Conservation (phyloP, 2,113 vertebrate species). For the Mus spicilegus region DNA sequence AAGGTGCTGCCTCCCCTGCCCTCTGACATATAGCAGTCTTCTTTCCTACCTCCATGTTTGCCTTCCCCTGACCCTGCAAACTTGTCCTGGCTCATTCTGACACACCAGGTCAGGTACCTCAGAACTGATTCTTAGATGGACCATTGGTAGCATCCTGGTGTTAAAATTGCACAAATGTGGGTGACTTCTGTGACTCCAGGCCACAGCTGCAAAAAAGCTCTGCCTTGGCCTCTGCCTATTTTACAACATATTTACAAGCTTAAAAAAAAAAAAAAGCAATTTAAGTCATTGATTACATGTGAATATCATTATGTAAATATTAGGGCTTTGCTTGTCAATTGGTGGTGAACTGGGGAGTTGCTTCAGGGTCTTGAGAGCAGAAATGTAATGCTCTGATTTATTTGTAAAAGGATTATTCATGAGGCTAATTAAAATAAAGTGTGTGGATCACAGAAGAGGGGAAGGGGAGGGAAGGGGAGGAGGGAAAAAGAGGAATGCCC, state of each 20-base stretch:
- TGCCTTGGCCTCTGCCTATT: neutral
- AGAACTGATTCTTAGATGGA: neutral
- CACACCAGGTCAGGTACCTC: neutral
- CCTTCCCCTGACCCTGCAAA: neutral
- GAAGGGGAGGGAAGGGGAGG: neutral
- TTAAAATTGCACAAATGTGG: slow-evolving; percentile 22
- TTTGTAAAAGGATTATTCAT: neutral
- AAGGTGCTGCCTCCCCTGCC: neutral
- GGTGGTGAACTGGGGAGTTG: neutral
- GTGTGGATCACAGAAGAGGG: neutral
- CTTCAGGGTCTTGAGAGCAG: neutral
- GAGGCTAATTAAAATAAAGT: neutral
- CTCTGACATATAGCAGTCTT: neutral
- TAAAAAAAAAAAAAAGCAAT: neutral
- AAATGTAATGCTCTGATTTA: neutral
- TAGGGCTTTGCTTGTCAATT: neutral
- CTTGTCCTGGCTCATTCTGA: neutral
- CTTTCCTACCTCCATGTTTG: neutral
- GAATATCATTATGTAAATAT: neutral
- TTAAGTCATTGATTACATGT: neutral
- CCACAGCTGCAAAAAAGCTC: neutral
- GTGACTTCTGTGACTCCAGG: slow-evolving; percentile 14
- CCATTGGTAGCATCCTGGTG: neutral
- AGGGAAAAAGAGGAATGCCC: neutral
- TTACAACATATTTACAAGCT: neutral